These are phyloP conservation scores for Holothuria scabra DNA, from an alignment of 53 echinoderm and acorn worm species.

Conservation along the genomic window DNA sequence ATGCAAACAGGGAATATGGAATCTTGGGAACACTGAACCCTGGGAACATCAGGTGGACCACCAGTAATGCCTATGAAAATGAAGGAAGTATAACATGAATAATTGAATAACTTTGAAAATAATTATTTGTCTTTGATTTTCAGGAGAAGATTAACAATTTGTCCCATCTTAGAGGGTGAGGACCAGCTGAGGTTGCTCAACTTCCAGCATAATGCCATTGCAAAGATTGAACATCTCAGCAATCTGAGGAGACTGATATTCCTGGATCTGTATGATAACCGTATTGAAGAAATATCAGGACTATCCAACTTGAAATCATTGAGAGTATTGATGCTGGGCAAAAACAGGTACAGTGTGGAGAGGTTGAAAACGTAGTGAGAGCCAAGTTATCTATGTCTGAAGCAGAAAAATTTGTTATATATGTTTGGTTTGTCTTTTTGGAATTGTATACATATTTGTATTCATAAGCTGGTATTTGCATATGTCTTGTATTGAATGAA, in stretches of 20 bases:
- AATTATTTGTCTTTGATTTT: not conserved
- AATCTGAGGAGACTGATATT: conserved; percentile 88
- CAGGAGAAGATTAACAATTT: conserved; percentile 90
- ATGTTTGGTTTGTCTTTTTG: no score
- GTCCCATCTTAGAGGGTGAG: conserved; percentile 95
- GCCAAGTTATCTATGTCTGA: no score
- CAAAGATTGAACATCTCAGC: conserved; percentile 82
- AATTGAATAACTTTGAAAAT: not conserved
- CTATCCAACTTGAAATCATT: conserved; percentile 82
- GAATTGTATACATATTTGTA: no score
- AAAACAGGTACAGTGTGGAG: conserved; percentile 72
- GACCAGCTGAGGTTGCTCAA: conserved; percentile 89
- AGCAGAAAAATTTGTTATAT: no score
- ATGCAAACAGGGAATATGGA: no score
- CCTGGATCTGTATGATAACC: conserved; percentile 98
- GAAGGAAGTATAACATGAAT: not conserved
- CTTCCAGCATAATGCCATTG: conserved; percentile 96
- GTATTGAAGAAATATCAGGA: conserved; percentile 93
- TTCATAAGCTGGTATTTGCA: no score
- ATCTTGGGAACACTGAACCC: no score
- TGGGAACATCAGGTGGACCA: no score
- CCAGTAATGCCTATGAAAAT: no score
- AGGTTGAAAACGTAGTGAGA: no score
- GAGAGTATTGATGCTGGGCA: conserved; percentile 96
- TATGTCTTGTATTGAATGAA: no score